These are phyloP conservation scores for Leucophenga varia DNA, from an alignment of 1,140 invertebrate species.

Conservation along the genomic window DNA sequence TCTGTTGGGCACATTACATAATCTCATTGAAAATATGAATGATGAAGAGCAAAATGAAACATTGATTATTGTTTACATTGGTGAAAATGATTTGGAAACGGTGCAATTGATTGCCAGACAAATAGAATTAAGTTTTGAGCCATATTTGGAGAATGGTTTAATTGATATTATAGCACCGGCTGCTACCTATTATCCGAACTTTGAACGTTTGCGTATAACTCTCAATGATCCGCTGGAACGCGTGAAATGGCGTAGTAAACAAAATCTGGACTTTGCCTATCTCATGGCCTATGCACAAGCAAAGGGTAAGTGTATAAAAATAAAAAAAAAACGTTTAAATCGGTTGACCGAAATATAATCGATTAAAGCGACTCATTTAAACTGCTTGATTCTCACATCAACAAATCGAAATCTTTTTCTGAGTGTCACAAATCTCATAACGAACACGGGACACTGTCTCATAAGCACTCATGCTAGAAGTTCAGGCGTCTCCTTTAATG, in stretches of 20 bases:
- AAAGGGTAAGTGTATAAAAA: constrained; percentile 57
- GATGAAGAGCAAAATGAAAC: constrained; percentile 75
- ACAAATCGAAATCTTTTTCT: too few species aligned
- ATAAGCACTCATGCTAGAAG: too few species aligned
- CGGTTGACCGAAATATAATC: too few species aligned
- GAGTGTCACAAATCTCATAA: too few species aligned
- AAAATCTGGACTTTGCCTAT: constrained; percentile 94
- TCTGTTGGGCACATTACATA: constrained; percentile 83
- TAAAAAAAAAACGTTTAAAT: too few species aligned
- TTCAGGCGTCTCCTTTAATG: too few species aligned
- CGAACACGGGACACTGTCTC: too few species aligned
- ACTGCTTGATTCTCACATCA: too few species aligned
- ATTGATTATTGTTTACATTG: constrained; percentile 88
- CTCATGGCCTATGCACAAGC: constrained; percentile 92
- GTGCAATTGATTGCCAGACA: constrained; percentile 70
- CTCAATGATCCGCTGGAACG: constrained; percentile 86
- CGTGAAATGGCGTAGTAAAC: constrained; percentile 93
- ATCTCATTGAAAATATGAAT: constrained; percentile 80
- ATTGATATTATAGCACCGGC: constrained; percentile 89
- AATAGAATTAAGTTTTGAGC: constrained; percentile 76
- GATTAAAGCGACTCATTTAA: too few species aligned
- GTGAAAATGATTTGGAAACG: constrained; percentile 78
- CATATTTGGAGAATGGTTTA: constrained; percentile 75
- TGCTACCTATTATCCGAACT: constrained; percentile 84
- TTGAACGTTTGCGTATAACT: constrained; percentile 74